phyloP scores from a whole-genome alignment of 2,888 invertebrate species.

The Cataglyphis cursor region DNA sequence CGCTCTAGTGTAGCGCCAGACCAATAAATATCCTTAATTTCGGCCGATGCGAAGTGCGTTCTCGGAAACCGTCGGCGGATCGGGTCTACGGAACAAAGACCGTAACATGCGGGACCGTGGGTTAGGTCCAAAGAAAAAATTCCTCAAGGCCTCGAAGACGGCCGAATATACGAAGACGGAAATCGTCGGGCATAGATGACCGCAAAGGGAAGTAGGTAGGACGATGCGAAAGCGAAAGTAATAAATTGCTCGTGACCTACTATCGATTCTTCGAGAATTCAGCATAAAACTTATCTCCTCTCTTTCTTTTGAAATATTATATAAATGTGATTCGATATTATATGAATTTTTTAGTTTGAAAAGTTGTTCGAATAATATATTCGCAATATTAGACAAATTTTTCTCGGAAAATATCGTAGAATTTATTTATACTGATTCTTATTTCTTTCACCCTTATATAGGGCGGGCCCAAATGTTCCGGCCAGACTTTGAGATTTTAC shows the following conservation, averaged over 20 bases:
- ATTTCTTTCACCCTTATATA: not conserved
- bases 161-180: conserved; percentile 58
- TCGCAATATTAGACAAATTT: not conserved
- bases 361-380: not conserved
- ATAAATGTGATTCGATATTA: not conserved
- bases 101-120: conserved; percentile 67
- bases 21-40: conserved; percentile 85
- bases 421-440: not conserved
- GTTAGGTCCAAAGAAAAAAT: conserved; percentile 56
- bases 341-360: not conserved
- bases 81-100: conserved; percentile 75
- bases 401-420: not conserved
- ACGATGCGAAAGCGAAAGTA: conserved; percentile 46
- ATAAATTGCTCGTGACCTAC: conserved; percentile 33
- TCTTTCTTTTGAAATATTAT: no score
- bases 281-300: not conserved
- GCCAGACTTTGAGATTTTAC: no score
- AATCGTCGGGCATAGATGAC: conserved; percentile 54
- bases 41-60: conserved; percentile 82
- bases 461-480: no score
- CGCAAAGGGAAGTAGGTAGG: conserved; percentile 16
- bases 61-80: conserved; percentile 78
- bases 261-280: conserved; percentile 21
- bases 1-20: conserved; percentile 81
- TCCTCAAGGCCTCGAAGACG: conserved; percentile 51